phyloP scores from a whole-genome alignment of 2,888 invertebrate species.

The Neoitamus cyanurus region DNA sequence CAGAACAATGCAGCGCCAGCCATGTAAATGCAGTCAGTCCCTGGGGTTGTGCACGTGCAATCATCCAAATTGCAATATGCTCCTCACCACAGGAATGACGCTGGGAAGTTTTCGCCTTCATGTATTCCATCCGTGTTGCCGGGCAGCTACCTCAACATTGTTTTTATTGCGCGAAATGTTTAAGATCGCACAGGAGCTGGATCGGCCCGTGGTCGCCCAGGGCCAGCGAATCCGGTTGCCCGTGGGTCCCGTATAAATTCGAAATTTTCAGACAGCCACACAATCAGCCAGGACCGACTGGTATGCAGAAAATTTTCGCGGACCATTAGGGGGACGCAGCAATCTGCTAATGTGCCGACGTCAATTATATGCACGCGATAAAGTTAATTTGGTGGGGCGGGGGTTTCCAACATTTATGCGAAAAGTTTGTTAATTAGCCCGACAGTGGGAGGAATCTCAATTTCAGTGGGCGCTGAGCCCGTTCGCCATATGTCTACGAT shows the following conservation, averaged over 20 bases:
- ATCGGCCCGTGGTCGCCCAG: neutral
- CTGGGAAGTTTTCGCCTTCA: neutral
- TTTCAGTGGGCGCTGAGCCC: neutral
- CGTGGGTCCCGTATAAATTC: neutral
- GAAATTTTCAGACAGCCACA: neutral
- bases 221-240: neutral
- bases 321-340: slow-evolving; percentile 16
- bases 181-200: neutral
- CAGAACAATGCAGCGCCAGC: neutral
- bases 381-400: neutral
- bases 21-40: neutral
- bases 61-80: neutral
- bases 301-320: slow-evolving; percentile 3
- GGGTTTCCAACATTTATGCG: neutral
- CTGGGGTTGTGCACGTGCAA: neutral
- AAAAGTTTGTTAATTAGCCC: slow-evolving; percentile 25
- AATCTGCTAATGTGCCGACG: slow-evolving; percentile 31
- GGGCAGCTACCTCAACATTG: neutral
- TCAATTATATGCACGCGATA: slow-evolving; percentile 36
- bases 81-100: neutral
- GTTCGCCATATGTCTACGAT: neutral
- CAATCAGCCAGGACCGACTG: neutral
- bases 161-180: neutral
- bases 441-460: neutral
- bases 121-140: neutral